phyloP scores from a whole-genome alignment of 2,113 vertebrate genomes.

The Dasyurus viverrinus region DNA sequence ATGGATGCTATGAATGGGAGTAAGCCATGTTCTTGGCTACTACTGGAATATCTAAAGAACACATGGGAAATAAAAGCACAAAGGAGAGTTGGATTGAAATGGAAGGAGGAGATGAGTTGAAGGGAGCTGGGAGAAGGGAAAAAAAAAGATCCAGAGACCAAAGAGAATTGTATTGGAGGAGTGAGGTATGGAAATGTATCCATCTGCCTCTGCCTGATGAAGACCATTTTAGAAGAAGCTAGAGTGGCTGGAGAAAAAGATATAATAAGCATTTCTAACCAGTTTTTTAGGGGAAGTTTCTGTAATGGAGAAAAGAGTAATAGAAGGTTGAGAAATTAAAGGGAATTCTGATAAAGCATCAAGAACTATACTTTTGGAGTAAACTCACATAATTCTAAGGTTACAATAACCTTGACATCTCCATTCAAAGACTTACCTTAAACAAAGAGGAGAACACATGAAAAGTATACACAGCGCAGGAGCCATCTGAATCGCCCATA shows the following conservation, averaged over 20 bases:
- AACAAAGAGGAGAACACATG: constrained; percentile 98
- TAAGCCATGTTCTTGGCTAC: neutral
- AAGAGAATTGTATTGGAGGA: neutral
- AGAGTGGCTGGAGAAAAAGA: neutral
- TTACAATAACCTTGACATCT: neutral
- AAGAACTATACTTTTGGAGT: neutral
- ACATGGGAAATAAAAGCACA: neutral
- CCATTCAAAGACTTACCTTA: constrained; percentile 87
- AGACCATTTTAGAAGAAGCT: neutral
- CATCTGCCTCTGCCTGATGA: neutral
- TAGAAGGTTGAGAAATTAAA: neutral
- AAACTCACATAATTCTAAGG: neutral
- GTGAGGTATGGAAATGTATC: neutral
- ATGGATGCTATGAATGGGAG: neutral
- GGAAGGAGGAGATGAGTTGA: neutral
- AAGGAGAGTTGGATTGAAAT: neutral
- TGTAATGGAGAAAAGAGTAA: neutral
- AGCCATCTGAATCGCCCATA: constrained; percentile 94
- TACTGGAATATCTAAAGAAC: neutral
- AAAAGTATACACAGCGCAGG: constrained; percentile 98
- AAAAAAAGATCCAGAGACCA: neutral
- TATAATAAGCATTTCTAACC: neutral
- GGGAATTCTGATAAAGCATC: neutral
- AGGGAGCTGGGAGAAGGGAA: neutral
- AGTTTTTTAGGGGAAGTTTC: neutral